Base-by-base conservation (phyloP, 1,140 invertebrate genomes). In the Drosophila paulistorum region DNA sequence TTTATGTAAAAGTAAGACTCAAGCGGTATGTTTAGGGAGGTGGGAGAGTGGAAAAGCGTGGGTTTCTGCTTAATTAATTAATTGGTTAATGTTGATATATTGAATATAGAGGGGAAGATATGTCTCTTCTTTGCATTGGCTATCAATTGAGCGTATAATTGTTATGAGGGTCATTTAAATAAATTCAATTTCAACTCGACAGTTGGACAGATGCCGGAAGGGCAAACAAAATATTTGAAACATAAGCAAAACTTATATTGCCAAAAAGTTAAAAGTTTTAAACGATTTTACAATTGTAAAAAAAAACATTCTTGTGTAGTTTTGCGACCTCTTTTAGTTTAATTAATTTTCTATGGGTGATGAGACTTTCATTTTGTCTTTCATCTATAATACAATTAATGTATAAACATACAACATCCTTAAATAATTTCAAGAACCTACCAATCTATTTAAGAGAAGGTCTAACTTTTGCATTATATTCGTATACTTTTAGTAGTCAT, bases 91-190 rank as follows among this genome's bases (percentile, higher is more conserved):
- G 57, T 59, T 59, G 57, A 37, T 59, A 37, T 37, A 59, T 59
- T 59, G 57, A 51, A 51, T 51, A 51, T 23, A 51, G 17, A 51
- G 17, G 10, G 9, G 9, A 45, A 42, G 65, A 26, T 65, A 10
- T 55, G 35, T 64, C 13, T 59, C 42, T 62, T 41, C 45, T 51
- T 60, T 64, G 68, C 65, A 68, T 77, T 59, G 74, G 57, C 65
- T 70, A 55, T 64, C 77, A 89, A 87, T 89, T 89, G 80, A 74
- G 68, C 73, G 84, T 71, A 81, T 78, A 90, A 89, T 84, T 90
- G 80, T 71, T 84, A 84, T 89, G 84, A 59, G 84, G 84, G 84
- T 90, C 78, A 84, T 89, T 89, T 89, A 77, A 89, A 89, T 89
- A 90, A 74, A 37, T 59, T 37, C 45, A 51, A 33, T 59, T 33